A percentile compares a stretch with the other conserved stretches of the same genome.
Conservation (phyloP, 2,888 invertebrate species). For the Chrysolina americana region DNA sequence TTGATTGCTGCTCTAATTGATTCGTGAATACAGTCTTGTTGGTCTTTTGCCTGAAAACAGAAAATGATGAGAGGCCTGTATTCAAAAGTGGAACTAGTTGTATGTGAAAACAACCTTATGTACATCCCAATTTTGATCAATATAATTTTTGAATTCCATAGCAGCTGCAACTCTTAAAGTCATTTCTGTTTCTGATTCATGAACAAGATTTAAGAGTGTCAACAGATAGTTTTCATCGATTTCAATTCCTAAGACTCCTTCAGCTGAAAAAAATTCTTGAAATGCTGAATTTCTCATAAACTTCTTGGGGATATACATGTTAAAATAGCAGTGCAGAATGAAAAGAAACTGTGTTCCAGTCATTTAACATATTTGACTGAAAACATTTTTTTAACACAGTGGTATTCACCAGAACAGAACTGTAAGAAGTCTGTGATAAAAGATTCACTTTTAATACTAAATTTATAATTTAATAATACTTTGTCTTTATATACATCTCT, state of each 20-base stretch:
- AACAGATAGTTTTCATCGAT: conserved; percentile 92
- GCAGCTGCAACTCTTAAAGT: conserved; percentile 91
- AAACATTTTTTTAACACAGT: too few species aligned
- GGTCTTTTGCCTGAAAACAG: conserved; percentile 76
- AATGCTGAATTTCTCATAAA: too few species aligned
- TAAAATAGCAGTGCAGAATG: too few species aligned
- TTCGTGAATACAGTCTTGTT: conserved; percentile 83
- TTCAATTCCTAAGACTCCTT: conserved; percentile 92
- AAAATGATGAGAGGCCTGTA: background rate
- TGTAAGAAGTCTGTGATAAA: too few species aligned
- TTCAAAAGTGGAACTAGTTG: too few species aligned
- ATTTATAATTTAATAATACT: too few species aligned
- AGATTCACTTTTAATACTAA: too few species aligned
- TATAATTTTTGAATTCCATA: conserved; percentile 96
- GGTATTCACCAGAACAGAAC: too few species aligned
- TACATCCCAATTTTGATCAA: conserved; percentile 95
- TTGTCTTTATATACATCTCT: too few species aligned
- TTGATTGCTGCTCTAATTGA: conserved; percentile 88
- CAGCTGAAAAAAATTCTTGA: conserved; percentile 80
- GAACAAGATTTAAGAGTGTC: conserved; percentile 87
- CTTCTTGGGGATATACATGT: too few species aligned
- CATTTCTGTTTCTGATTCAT: conserved; percentile 84
- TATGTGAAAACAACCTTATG: background rate
- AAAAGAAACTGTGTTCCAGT: too few species aligned
- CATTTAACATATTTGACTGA: too few species aligned